Evolutionary conservation across 2,888 invertebrate genomes (phyloP).

Genomic region (Cheilosia pagana): DNA sequence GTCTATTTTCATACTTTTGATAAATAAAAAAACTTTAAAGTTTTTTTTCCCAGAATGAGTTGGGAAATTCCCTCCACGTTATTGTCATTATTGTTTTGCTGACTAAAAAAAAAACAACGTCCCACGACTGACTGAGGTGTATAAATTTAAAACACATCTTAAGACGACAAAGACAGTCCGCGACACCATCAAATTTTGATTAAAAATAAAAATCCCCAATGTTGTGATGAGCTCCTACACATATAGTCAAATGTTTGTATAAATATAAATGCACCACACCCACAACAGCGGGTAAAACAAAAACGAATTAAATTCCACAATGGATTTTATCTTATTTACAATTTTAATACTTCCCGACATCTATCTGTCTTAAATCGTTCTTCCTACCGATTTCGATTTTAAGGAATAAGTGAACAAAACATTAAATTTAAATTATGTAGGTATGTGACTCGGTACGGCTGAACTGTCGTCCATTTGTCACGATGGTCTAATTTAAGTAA

Average conservation of each 20-base stretch:
- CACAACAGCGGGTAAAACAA: conserved; percentile 1
- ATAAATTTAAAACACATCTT: too few relatives aligned
- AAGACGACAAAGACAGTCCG: too few relatives aligned
- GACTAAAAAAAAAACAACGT: too few relatives aligned
- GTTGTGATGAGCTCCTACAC: too few relatives aligned
- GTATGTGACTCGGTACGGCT: not conserved
- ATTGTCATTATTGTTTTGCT: too few relatives aligned
- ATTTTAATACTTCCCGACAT: not conserved
- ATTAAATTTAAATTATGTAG: not conserved
- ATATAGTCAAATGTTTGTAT: not conserved
- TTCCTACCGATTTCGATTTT: conserved; percentile 19
- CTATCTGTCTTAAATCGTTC: not conserved
- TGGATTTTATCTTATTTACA: not conserved
- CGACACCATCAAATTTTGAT: too few relatives aligned
- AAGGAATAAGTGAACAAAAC: conserved; percentile 14
- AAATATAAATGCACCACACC: conserved; percentile 28
- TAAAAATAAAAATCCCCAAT: too few relatives aligned
- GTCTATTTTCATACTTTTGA: not conserved
- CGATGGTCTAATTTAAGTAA: conserved; percentile 18
- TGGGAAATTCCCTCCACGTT: too few relatives aligned
- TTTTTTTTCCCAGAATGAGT: not conserved
- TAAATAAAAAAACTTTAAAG: not conserved
- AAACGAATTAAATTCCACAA: not conserved
- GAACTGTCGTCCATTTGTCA: conserved; percentile 28
- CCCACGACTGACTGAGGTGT: too few relatives aligned